Evolutionary conservation across 1,140 invertebrate species (phyloP), one percentile per base, ranked within the genome.

Genomic region (Drosophila busckii): DNA sequence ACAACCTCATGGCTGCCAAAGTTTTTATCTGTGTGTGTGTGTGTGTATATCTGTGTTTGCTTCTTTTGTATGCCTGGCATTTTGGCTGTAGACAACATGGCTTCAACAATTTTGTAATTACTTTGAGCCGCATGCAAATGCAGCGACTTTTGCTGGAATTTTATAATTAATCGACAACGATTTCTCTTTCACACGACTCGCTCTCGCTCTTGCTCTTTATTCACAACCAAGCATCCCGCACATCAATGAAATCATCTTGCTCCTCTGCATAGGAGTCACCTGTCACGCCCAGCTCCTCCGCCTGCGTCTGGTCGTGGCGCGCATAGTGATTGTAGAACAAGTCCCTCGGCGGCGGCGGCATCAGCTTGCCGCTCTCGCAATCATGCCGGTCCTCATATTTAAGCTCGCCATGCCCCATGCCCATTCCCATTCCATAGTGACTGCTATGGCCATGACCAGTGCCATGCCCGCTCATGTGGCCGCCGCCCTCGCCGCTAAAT

Each of bases 321-420:
- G 76, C 76, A 54, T 66, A 86, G 28, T 86, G 84, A 85, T 86
- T 86, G 59, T 71, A 86, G 38, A 84, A 40, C 71, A 85, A 80
- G 55, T 85, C 83, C 31, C 71, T n/a, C n/a, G n/a, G 61, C 61
- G 65, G 60, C 32, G 37, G 37, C 15, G 76, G 75, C 48, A 62
- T 48, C 45, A 83, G 13, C 23, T 82, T 82, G 26, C 75, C 75
- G 13, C 75, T 82, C 34, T 82, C 76, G 34, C 75, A 82, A 17
- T 61, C 76, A 28, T 82, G 75, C 56, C 63, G 62, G 52, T 84
- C 71, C 66, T 84, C 80, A 49, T 84, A 84, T 44, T 61, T 80
- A 58, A 84, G 69, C 59, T 84, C 71, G 15, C 80, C 80, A 13
- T 70, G 53, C 8, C 68, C 75, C 54, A 76, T 54, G 4, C 37